Evolutionary conservation across 2,888 invertebrate species (phyloP), one percentile per base, ranked within the genome.

Genomic region (Polymixis lichenea): DNA sequence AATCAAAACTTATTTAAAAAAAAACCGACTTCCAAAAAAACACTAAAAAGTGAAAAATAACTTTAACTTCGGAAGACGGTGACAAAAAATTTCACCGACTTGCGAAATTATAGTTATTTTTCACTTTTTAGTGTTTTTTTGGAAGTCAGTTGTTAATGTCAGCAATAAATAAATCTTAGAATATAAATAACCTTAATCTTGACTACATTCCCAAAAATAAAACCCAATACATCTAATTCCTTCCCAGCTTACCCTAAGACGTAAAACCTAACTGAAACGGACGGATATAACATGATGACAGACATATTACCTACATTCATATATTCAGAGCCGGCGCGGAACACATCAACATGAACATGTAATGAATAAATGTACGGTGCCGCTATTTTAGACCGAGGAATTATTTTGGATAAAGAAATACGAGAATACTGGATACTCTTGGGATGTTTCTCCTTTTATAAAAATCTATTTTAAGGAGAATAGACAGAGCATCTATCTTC

Each of bases 291-390:
- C 22, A 60, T 15, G 17, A 49, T 75, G 53, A 78, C 60, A 66
- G 49, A 55, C 60, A 5, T 61, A 66, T 78, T 66, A 66, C 49
- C 9, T n/a, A 66, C 60, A 65, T 61, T 17, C 43, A 62, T 49
- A 32, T 17, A 79, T 77, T 64, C 32, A 28, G 28, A 32, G 60
- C 22, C 43, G 13, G 22, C 28, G 9, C 28, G 22, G 67, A 58
- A 49, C 43, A 61, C 32, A 53, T 67, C 51, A 58, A 82, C 58
- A 25, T 25, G 22, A 28, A 8, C 43, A 49, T 46, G 13, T 49
- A n/a, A 58, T 83, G 46, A 82, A 79, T 82, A 82, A 78, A 83
- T 83, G 68, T 82, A 58, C 46, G 19, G 9, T 15, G 22, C 53
- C 28, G 19, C 58, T 68, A 43, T 69, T 83, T 65, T 58, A 65